Base-by-base conservation (phyloP, 2,113 vertebrate species). In the Dicentrarchus labrax region DNA sequence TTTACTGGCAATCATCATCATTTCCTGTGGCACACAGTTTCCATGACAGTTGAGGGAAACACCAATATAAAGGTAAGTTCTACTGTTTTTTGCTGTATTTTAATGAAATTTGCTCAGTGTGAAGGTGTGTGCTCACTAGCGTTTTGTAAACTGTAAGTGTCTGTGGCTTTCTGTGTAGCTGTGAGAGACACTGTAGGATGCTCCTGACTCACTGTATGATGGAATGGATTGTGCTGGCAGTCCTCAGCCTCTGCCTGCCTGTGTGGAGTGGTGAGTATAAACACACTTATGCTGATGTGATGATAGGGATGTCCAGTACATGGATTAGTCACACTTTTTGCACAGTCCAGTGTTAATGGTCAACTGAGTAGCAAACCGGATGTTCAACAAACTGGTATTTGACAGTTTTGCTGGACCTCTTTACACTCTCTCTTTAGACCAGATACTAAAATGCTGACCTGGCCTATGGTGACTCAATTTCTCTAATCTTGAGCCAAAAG, bases 21-120 rank as follows among this genome's bases (percentile, higher is more conserved):
- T 48, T 90, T 92, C 91, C 91, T 92, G 87, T 89, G 61, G 60
- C 62, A 21, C 56, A 73, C 22, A 76, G 43, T 92, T 92, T 92
- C 89, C 87, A 88, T 90, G 73, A 85, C 77, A 82, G 36, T 54
- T 0, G 22, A 69, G 36, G 45, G n/a, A 45, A 54, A 45, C 1
- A 5, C 0, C 10, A 21, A 19, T 89, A 90, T 86, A 92, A 90
- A 87, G 38, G 8, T 68, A 47, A 62, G 43, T 72, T 79, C 79
- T 71, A 87, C 41, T 12, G 59, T 50, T 84, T 13, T 92, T 70
- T 80, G 51, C 65, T 22, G 60, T 67, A 2, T 87, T 82, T 84
- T 64, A 21, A 72, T 68, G 4, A 84, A 60, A 57, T 47, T 13
- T 76, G 16, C 17, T 78, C 57, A 41, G 24, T 68, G 56, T 10